phyloP scores from a whole-genome alignment of 2,888 invertebrate genomes.

The Metellina segmentata region DNA sequence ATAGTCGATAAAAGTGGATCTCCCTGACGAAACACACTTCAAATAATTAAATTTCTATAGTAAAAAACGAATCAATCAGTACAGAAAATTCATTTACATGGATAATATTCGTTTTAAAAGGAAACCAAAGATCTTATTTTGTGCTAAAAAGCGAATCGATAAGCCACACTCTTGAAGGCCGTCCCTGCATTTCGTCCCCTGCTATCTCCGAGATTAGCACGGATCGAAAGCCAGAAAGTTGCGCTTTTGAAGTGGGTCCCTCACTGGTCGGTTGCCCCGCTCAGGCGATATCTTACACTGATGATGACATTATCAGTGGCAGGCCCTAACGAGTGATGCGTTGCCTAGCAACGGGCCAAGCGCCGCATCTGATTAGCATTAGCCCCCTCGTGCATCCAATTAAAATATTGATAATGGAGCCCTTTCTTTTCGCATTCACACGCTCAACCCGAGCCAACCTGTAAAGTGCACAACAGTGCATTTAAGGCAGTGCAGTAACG shows the following conservation, averaged over 20 bases:
- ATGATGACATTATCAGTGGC: constrained; percentile 76
- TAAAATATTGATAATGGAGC: constrained; percentile 71
- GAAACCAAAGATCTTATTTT: too few species aligned
- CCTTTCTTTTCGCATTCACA: constrained; percentile 66
- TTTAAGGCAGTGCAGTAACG: not conserved
- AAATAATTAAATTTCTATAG: too few species aligned
- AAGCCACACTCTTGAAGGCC: too few species aligned
- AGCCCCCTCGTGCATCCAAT: constrained; percentile 69
- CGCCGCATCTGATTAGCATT: constrained; percentile 76
- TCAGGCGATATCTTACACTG: constrained; percentile 73
- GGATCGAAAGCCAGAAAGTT: constrained; percentile 47
- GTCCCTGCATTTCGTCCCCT: not conserved
- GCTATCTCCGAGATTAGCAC: not conserved
- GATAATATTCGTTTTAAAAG: too few species aligned
- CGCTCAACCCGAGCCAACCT: not conserved
- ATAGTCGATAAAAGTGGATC: too few species aligned
- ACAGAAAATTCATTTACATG: too few species aligned
- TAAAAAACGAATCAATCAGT: too few species aligned
- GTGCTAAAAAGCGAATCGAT: too few species aligned
- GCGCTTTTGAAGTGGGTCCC: constrained; percentile 51
- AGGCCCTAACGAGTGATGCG: constrained; percentile 75
- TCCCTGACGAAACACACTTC: too few species aligned
- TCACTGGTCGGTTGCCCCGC: constrained; percentile 54
- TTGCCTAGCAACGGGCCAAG: constrained; percentile 74
- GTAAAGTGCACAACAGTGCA: not conserved